Evolutionary conservation across 2,888 invertebrate species (phyloP).

Genomic region (Protodeltote pygarga): DNA sequence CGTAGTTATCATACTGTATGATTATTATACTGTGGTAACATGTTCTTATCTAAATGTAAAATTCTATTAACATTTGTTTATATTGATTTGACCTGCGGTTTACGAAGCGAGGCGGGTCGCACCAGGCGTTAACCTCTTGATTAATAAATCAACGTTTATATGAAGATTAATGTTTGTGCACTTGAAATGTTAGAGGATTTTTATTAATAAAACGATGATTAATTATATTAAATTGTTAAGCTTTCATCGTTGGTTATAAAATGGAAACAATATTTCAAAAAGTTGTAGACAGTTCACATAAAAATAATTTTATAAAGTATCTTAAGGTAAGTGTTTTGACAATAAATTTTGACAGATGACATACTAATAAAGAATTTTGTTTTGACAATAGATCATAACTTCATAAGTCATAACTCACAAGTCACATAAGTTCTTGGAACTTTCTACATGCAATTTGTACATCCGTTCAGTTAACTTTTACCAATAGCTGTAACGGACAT

Average conservation of each 20-base stretch:
- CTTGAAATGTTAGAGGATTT: slow-evolving; percentile 16
- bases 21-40: too few relatives aligned
- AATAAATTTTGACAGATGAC: too few relatives aligned
- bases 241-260: too few relatives aligned
- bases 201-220: slow-evolving; percentile 10
- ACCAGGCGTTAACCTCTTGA: slow-evolving; percentile 32
- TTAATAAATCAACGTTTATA: slow-evolving; percentile 41
- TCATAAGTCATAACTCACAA: too few relatives aligned
- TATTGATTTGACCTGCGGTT: slow-evolving; percentile 23
- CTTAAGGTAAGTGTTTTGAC: too few relatives aligned
- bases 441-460: slow-evolving; percentile 11
- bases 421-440: too few relatives aligned
- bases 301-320: too few relatives aligned
- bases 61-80: slow-evolving; percentile 37
- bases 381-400: too few relatives aligned
- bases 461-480: slow-evolving; percentile 14
- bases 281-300: too few relatives aligned
- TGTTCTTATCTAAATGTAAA: slow-evolving; percentile 34
- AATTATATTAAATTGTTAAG: background rate
- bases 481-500: slow-evolving; percentile 2
- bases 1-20: too few relatives aligned
- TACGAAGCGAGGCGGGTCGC: slow-evolving; percentile 20
- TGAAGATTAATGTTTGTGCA: slow-evolving; percentile 30
- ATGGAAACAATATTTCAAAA: too few relatives aligned
- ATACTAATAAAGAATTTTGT: too few relatives aligned